Base-by-base conservation (phyloP, 1,140 invertebrate species). In the Ceratina calcarata region DNA sequence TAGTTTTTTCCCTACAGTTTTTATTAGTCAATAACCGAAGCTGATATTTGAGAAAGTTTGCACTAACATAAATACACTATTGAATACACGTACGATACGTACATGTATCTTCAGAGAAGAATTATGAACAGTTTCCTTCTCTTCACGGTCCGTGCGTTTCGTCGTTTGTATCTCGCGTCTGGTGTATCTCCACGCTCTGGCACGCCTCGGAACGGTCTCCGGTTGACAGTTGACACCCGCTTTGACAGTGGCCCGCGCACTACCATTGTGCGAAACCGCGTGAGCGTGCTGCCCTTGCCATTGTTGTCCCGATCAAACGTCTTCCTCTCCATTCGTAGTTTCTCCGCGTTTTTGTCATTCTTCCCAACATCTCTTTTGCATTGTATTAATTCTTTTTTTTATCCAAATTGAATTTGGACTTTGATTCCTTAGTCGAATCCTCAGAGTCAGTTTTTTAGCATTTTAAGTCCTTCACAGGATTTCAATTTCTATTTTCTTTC, bases 171-270 rank as follows among this genome's bases (percentile, higher is more conserved):
- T 51, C 75, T 68, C 57, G 66, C 65, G 27, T 16, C 49, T 51
- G 15, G 55, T 60, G 55, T 60, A 55, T 79, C 77, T 79, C 77
- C 77, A 79, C 70, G 77, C 53, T 79, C 77, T 79, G 77, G 61
- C 77, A 60, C 77, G 62, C 77, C 62, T 73, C 13, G 22, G 22
- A 79, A 79, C 70, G 53, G 66, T 18, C 57, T 4, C 24, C 49
- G 8, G 78, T 80, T 67, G 78, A 80, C 78, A 76, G 78, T 76
- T 80, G 78, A 80, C 78, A 80, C 78, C 78, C 37, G 13, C 55
- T 80, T 76, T 80, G 78, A 80, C 78, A 80, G 58, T 68, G 27
- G 24, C 15, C 58, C 49, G 37, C 18, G 78, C 27, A 51, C 51
- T 75, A 45, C 55, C 64, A 80, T 80, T 80, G 78, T 80, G n/a